Evolutionary conservation across 1,140 invertebrate genomes (phyloP).

Genomic region (Zaprionus ornatus): DNA sequence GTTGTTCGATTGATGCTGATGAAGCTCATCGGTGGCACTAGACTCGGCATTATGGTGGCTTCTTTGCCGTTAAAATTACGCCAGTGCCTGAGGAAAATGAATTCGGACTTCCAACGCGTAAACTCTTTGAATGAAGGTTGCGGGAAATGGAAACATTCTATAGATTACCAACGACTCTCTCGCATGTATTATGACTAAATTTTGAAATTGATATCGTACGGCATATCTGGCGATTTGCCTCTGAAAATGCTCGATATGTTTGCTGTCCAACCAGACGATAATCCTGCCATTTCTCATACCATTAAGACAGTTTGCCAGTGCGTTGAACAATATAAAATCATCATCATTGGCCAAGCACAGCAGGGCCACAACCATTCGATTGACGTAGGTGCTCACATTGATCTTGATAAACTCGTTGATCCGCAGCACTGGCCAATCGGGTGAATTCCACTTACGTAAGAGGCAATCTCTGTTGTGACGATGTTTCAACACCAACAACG

Average conservation of each 20-base stretch:
- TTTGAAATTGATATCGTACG: constrained; percentile 22
- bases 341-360: constrained; percentile 18
- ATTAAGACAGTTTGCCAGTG: constrained; percentile 33
- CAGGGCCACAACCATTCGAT: constrained; percentile 20
- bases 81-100: constrained; percentile 34
- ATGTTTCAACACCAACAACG: constrained; percentile 48
- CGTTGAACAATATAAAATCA: constrained; percentile 13
- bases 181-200: constrained; percentile 19
- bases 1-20: constrained; percentile 12
- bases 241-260: not conserved
- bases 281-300: constrained; percentile 45
- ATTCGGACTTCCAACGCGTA: fast-evolving
- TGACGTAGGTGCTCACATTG: not conserved
- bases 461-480: not conserved
- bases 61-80: constrained; percentile 40
- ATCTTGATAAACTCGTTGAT: constrained; percentile 23
- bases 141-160: constrained; percentile 47
- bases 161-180: not conserved
- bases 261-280: constrained; percentile 32
- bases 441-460: constrained; percentile 19
- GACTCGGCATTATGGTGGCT: constrained; percentile 5
- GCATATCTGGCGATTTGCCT: not conserved
- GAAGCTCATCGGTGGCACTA: constrained; percentile 39
- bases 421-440: constrained; percentile 45
- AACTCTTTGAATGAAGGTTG: not conserved